These are phyloP conservation scores for Ceratosolen solmsi DNA, from an alignment of 1,140 invertebrate species.

Conservation along the genomic window DNA sequence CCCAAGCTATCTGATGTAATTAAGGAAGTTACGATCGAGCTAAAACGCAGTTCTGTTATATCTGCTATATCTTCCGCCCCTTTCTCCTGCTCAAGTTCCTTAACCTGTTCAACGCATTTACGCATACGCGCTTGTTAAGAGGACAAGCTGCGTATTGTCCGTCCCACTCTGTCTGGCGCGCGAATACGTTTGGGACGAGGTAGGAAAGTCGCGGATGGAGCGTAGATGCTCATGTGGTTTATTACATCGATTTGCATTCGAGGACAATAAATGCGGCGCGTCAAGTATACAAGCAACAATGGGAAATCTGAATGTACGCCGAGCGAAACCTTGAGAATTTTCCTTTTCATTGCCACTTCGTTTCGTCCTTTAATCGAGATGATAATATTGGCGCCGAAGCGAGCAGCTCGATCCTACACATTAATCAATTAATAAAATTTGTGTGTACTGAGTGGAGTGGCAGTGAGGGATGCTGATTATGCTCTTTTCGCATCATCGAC, in stretches of 20 bases:
- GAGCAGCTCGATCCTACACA: neutral
- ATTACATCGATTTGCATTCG: constrained; percentile 43
- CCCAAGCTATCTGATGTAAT: constrained; percentile 31
- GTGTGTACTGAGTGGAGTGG: neutral
- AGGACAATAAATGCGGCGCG: constrained; percentile 5
- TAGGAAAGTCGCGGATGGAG: neutral
- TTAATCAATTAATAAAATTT: neutral
- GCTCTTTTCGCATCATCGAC: neutral
- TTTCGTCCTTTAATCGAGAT: constrained; percentile 10
- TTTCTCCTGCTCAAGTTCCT: neutral
- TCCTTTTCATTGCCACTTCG: neutral
- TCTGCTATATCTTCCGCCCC: neutral
- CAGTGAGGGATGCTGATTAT: no score
- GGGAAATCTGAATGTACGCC: neutral
- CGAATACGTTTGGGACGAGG: neutral
- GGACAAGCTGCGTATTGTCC: neutral
- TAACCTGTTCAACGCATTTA: constrained; percentile 7
- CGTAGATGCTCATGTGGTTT: constrained; percentile 2
- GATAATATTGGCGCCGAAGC: neutral
- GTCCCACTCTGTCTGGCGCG: neutral
- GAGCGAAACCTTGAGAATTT: neutral
- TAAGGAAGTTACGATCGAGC: constrained; percentile 45
- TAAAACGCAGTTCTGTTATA: constrained; percentile 8
- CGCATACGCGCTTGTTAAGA: constrained; percentile 17
- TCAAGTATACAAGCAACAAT: constrained; percentile 6